A percentile compares a stretch with the other conserved stretches of the same genome.
Conservation (phyloP, 2,888 invertebrate genomes). For the Synanthedon formicaeformis region DNA sequence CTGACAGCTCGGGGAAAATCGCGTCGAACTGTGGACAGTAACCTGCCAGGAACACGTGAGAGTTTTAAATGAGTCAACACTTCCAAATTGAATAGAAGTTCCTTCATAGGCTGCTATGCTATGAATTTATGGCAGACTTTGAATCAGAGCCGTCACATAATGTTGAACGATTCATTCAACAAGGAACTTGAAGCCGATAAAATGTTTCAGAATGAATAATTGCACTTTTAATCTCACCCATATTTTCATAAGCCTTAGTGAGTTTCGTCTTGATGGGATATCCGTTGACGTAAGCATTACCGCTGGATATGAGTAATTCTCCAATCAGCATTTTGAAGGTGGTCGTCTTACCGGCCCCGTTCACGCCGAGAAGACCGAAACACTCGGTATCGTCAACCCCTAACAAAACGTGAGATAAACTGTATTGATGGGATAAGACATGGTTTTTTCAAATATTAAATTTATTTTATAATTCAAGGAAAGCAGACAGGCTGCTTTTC, state of each 20-base stretch:
- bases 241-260: conserved; percentile 71
- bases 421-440: too few species aligned
- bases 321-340: conserved; percentile 94
- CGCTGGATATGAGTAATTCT: conserved; percentile 77
- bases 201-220: background rate
- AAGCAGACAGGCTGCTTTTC: too few species aligned
- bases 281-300: conserved; percentile 77
- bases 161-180: background rate
- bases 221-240: conserved; percentile 46
- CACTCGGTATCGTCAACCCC: conserved; percentile 81
- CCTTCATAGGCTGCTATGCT: too few species aligned
- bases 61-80: too few species aligned
- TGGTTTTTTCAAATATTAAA: too few species aligned
- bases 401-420: conserved; percentile 15
- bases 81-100: too few species aligned
- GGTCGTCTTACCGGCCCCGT: conserved; percentile 89
- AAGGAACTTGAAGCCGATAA: background rate
- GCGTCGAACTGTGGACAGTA: conserved; percentile 86
- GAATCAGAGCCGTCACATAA: too few species aligned
- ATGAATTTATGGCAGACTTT: too few species aligned
- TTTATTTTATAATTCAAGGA: too few species aligned
- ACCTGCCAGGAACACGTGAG: conserved; percentile 34
- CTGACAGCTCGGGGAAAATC: conserved; percentile 77
- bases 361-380: conserved; percentile 85
- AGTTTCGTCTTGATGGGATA: conserved; percentile 62